Evolutionary conservation across 2,113 vertebrate species (phyloP), one percentile per base, ranked within the genome.

Genomic region (Oryzias curvinotus): DNA sequence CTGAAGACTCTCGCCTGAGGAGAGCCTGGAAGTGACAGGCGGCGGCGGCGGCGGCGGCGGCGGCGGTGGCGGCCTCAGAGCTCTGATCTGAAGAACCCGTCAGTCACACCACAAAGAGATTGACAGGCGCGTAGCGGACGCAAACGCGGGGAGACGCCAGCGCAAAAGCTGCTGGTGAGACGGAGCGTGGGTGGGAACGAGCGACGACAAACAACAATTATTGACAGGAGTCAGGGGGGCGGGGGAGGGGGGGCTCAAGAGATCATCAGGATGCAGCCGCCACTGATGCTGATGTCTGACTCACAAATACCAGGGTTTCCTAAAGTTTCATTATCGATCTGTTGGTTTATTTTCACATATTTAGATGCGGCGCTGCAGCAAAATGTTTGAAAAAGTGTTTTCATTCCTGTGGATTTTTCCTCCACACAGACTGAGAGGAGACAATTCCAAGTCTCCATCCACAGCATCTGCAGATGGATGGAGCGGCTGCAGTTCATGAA

Each of bases 1-100:
- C 28, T 26, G 26, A 28, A 28, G 8, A 16, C 10, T 15, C 17
- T 0, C 12, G 44, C 21, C 16, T 46, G 55, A 52, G 25, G 5
- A 52, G 44, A 4, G 44, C 18, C 53, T 56, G 67, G 14, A 57
- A 19, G 8, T 71, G 43, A 48, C 44, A 51, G 65, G 28, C 48
- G n/a, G 30, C 12, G 21, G 21, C 26, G 26, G 26, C 26, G n/a
- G n/a, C n/a, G n/a, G n/a, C n/a, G 26, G 26, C 26, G 65, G 28
- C 48, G n/a, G 30, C 12, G 21, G 21, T 5, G 26, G 26, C 26
- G 26, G 26, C 26, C 6, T 28, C 26, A 28, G 26, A 28, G 6
- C 26, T 28, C 15, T 15, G 42, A 53, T 53, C 26, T 36, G 13
- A 30, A 5, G 46, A 28, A 23, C 21, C 19, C 15, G 23, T 62